These are phyloP conservation scores for Porites divaricata DNA, from an alignment of 92 coral and sea anemone species.

Conservation along the genomic window DNA sequence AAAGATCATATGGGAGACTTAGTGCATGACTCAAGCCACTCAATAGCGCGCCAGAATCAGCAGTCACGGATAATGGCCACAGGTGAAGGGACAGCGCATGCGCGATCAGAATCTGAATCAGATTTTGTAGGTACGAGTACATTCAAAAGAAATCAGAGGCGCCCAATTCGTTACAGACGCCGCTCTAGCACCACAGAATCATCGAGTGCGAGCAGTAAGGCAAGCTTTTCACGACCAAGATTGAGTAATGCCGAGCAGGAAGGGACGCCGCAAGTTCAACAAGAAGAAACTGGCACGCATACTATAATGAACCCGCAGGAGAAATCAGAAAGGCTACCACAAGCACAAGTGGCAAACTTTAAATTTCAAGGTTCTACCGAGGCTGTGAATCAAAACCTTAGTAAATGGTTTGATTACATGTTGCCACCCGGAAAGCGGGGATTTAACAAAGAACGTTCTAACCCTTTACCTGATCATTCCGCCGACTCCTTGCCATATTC, in stretches of 20 bases:
- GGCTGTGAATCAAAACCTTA: slow-evolving; percentile 13
- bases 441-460: not conserved
- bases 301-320: not conserved
- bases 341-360: not conserved
- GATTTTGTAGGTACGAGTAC: slow-evolving; percentile 2
- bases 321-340: not conserved
- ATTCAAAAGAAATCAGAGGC: slow-evolving; percentile 35
- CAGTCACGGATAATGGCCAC: not conserved
- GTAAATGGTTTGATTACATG: slow-evolving; percentile 63
- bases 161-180: slow-evolving; percentile 11
- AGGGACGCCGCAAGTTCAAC: not conserved
- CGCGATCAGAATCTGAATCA: slow-evolving; percentile 20
- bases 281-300: not conserved
- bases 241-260: not conserved
- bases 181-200: not conserved
- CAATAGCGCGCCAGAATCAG: not conserved
- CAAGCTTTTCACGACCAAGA: not conserved
- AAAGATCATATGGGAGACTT: not conserved
- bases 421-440: slow-evolving; percentile 51
- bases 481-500: not conserved
- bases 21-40: not conserved
- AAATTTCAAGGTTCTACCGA: slow-evolving; percentile 5
- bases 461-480: not conserved
- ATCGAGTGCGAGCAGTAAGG: not conserved
- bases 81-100: not conserved